phyloP scores from a whole-genome alignment of 2,113 vertebrate genomes.

The Malaclemys terrapin region DNA sequence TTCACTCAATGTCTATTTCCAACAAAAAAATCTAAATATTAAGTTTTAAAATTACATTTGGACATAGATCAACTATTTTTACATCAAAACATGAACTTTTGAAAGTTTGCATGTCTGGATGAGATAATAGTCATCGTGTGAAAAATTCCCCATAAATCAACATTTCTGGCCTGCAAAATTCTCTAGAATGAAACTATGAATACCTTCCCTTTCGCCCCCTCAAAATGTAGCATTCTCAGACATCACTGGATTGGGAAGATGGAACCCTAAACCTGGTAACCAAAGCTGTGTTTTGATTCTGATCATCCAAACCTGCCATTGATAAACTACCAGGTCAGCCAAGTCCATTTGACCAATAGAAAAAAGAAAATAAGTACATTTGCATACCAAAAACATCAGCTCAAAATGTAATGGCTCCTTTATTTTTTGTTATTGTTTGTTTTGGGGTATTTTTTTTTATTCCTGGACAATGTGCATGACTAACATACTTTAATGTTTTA shows the following conservation, averaged over 20 bases:
- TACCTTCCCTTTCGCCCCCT: no score
- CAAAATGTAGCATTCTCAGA: neutral
- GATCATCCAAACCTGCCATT: neutral
- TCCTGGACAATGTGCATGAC: neutral
- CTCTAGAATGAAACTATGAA: neutral
- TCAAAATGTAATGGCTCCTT: neutral
- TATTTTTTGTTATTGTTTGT: neutral
- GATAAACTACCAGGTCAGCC: neutral
- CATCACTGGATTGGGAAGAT: neutral
- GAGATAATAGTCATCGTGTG: neutral
- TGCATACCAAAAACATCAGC: rapidly evolving
- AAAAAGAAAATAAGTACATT: neutral
- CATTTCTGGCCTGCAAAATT: neutral
- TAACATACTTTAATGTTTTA: neutral
- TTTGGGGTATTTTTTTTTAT: neutral
- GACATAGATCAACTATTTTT: neutral
- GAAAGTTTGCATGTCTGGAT: neutral
- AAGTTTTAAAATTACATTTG: neutral
- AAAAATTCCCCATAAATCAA: neutral
- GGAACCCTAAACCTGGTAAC: neutral
- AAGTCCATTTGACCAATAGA: rapidly evolving
- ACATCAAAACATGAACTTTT: neutral
- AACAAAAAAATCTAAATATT: neutral
- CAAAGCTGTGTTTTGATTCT: neutral
- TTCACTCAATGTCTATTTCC: neutral